Base-by-base conservation (phyloP, 2,113 vertebrate species). In the Terrapene triunguis region DNA sequence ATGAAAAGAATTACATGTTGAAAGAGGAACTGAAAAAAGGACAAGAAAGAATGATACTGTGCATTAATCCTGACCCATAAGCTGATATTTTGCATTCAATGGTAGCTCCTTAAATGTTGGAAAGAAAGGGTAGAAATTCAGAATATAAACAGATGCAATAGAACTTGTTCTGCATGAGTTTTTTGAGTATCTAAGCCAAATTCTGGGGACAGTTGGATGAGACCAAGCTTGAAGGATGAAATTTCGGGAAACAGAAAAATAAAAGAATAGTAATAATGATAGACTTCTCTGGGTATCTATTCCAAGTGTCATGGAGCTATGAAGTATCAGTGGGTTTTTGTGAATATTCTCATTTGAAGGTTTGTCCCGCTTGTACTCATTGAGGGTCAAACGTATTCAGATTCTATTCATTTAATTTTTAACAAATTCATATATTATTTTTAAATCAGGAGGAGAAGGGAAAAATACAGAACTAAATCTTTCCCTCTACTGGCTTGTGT, bases 221-320 rank as follows among this genome's bases (percentile, higher is more conserved):
- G 95, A 91, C 4, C 11, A 72, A 84, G 5, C 87, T 95, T 93
- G 55, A 94, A 91, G 87, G 35, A 95, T 69, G 54, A 85, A 80
- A 24, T 48, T 27, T 89, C 53, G 92, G 85, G 94, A 89, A 89
- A 32, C 48, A 87, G 16, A 88, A 83, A 83, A 92, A 76, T 53
- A 84, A 59, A 69, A 13, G 42, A 89, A 80, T 8, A 83, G n/a
- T 38, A 93, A 65, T 85, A 84, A 4, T 54, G 24, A 35, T n/a
- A 91, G 88, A 5, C 32, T 92, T 74, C 79, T 44, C 80, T 80
- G 42, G 25, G 22, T 47, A 47, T 78, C 42, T 78, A 29, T 47
- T 78, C 44, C 47, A 47, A 16, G 74, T 78, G 47, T 35, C 59
- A 19, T 84, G 82, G 59, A 88, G 62, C 59, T 62, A 84, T 10